Evolutionary conservation across 2,113 vertebrate species (phyloP).

Genomic region (Microcebus jonahi): DNA sequence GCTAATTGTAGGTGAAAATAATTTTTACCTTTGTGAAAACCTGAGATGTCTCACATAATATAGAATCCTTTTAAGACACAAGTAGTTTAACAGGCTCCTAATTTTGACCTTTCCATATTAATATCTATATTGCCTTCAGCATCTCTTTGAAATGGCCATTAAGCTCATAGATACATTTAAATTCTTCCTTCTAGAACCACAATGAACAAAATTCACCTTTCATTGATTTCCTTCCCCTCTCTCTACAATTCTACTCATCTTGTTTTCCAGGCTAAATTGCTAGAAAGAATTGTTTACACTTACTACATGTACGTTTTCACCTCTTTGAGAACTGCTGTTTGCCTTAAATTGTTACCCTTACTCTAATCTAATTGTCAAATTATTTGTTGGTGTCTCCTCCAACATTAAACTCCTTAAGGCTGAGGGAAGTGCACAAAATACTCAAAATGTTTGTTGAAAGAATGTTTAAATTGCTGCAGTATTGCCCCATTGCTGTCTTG

Average conservation of each 20-base stretch:
- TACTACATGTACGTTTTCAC: background rate
- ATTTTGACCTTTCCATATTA: background rate
- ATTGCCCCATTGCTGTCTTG: background rate
- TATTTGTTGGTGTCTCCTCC: background rate
- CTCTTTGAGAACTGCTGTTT: background rate
- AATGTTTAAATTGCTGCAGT: background rate
- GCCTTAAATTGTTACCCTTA: background rate
- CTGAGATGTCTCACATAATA: background rate
- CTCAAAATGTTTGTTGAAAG: background rate
- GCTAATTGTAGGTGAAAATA: background rate
- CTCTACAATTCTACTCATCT: background rate
- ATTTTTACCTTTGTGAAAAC: background rate
- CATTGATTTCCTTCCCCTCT: background rate
- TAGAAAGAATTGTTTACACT: background rate
- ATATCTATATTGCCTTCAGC: background rate
- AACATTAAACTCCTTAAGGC: background rate
- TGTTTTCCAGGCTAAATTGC: background rate
- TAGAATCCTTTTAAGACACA: background rate
- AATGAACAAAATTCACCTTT: background rate
- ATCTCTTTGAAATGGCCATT: background rate
- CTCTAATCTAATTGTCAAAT: background rate
- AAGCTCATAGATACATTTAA: background rate
- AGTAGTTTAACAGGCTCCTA: background rate
- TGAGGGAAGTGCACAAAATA: background rate
- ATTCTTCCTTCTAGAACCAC: background rate